Evolutionary conservation across 2,113 vertebrate genomes (phyloP).

Genomic region (Thunnus maccoyii): DNA sequence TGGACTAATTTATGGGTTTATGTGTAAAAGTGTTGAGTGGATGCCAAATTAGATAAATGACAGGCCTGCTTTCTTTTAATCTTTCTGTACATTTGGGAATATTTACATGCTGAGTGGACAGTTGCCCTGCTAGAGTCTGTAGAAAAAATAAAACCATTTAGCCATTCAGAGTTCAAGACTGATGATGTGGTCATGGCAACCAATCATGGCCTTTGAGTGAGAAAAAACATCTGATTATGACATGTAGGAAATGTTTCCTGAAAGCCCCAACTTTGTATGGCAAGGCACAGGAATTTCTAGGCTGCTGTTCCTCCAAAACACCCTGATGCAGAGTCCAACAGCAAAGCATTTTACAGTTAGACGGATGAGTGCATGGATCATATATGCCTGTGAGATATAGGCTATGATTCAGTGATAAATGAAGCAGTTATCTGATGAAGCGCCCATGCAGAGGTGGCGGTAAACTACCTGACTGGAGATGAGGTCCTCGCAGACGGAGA

Average conservation of each 20-base stretch:
- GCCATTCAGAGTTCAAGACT: neutral
- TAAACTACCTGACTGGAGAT: conserved; percentile 94
- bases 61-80: neutral
- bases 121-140: neutral
- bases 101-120: neutral
- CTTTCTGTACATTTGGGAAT: neutral
- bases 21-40: neutral
- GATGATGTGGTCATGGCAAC: conserved; percentile 4
- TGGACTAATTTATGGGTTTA: conserved; percentile 11
- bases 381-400: neutral
- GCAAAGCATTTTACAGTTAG: neutral
- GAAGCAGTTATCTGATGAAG: neutral
- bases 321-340: neutral
- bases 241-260: neutral
- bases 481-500: conserved; percentile 98
- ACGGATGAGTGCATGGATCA: neutral
- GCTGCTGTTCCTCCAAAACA: neutral
- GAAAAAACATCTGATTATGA: neutral
- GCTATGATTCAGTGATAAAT: neutral
- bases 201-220: neutral
- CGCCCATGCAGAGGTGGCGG: conserved; percentile 26
- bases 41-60: conserved; percentile 20
- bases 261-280: conserved; percentile 21
- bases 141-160: neutral
- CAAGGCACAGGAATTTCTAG: neutral